Evolutionary conservation across 2,113 vertebrate species (phyloP).

Genomic region (Microtus ochrogaster): DNA sequence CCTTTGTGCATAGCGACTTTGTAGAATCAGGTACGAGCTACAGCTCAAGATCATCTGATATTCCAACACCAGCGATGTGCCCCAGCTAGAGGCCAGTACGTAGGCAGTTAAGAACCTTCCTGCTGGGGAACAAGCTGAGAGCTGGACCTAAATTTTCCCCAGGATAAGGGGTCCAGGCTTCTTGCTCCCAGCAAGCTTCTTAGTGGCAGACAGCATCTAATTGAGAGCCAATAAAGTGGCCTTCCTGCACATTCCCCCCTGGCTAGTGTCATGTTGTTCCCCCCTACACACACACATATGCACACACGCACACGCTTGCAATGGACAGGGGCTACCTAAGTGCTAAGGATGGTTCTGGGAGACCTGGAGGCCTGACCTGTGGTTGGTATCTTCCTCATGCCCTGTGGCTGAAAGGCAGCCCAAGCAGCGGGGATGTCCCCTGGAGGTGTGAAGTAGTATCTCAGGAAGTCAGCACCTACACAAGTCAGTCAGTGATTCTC

Average conservation of each 20-base stretch:
- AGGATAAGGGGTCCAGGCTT: not conserved
- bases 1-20: not conserved
- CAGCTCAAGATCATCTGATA: not conserved
- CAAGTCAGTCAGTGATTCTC: not conserved
- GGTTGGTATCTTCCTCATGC: not conserved
- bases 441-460: not conserved
- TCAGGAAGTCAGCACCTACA: constrained; percentile 34
- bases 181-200: not conserved
- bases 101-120: not conserved
- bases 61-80: no score
- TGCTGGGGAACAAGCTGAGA: not conserved
- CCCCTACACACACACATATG: not conserved
- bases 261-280: not conserved
- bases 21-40: not conserved
- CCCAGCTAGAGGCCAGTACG: not conserved
- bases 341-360: not conserved
- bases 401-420: not conserved
- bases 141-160: not conserved
- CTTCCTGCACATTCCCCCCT: not conserved
- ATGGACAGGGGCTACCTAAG: not conserved
- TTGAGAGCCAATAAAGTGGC: not conserved
- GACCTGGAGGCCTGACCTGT: not conserved
- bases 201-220: not conserved
- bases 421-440: constrained; percentile 8
- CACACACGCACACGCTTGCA: not conserved